These are phyloP conservation scores for Acleris laterana DNA, from an alignment of 2,888 invertebrate species.

Conservation along the genomic window DNA sequence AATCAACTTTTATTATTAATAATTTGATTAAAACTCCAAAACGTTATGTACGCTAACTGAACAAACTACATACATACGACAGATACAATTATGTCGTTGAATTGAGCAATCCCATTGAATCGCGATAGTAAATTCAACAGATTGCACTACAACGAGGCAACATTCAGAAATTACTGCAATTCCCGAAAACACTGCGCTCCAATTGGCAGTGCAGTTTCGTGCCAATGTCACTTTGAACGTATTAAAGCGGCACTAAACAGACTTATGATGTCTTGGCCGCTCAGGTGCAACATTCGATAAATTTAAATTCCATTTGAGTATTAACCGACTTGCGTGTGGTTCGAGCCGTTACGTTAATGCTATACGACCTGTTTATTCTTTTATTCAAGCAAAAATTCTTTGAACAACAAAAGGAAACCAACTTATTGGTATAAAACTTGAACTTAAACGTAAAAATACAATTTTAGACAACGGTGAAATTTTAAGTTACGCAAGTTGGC, in stretches of 20 bases:
- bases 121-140: background rate
- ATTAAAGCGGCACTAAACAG: constrained; percentile 10
- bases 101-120: background rate
- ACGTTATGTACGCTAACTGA: background rate
- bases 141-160: background rate
- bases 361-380: constrained; percentile 9
- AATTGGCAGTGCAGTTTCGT: constrained; percentile 5
- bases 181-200: constrained; percentile 4
- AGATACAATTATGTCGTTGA: background rate
- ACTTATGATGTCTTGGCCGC: constrained; percentile 10
- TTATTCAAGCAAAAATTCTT: constrained; percentile 4
- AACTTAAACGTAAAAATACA: background rate
- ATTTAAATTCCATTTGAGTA: constrained; percentile 25
- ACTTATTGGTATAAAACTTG: background rate
- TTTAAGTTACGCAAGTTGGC: background rate
- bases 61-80: background rate
- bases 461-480: background rate
- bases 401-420: background rate
- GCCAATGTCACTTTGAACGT: constrained; percentile 2
- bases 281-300: constrained; percentile 20
- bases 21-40: background rate
- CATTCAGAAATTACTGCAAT: background rate
- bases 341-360: constrained; percentile 18
- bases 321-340: constrained; percentile 18
- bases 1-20: background rate